Conservation (phyloP, 2,888 invertebrate genomes). For the Pantelozetes paolii region DNA sequence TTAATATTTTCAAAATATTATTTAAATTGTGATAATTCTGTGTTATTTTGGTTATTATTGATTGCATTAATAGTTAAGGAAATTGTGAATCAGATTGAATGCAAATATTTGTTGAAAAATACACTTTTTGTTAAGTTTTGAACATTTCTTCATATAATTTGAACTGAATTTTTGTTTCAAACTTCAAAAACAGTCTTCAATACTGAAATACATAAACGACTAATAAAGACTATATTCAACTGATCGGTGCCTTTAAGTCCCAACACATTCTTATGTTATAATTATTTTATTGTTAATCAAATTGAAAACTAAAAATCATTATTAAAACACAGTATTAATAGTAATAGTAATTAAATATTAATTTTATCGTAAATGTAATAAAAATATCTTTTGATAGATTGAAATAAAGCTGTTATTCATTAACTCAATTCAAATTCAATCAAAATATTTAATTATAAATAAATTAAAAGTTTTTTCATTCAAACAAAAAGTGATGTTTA, state of each 20-base stretch:
- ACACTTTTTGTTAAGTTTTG: too few relatives aligned
- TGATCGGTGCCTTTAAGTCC: neutral
- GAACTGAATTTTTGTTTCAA: too few relatives aligned
- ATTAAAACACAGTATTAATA: neutral
- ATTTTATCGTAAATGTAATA: neutral
- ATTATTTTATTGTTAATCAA: slow-evolving; percentile 3
- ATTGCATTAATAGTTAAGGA: neutral
- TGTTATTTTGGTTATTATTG: neutral
- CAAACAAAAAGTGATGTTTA: neutral
- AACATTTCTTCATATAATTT: too few relatives aligned
- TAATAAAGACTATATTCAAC: slow-evolving; percentile 4
- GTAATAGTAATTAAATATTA: too few relatives aligned
- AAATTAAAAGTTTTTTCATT: neutral
- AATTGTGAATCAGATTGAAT: too few relatives aligned
- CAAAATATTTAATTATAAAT: neutral
- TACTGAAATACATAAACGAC: neutral
- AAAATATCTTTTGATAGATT: neutral
- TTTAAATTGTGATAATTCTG: neutral
- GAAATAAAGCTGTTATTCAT: neutral
- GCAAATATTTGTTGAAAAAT: too few relatives aligned
- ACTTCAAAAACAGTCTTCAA: too few relatives aligned
- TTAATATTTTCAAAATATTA: too few relatives aligned
- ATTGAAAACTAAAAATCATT: neutral
- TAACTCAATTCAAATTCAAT: too few relatives aligned
- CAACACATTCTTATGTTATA: neutral